Base-by-base conservation (phyloP, 2,888 invertebrate genomes). In the Diarsia mendica region DNA sequence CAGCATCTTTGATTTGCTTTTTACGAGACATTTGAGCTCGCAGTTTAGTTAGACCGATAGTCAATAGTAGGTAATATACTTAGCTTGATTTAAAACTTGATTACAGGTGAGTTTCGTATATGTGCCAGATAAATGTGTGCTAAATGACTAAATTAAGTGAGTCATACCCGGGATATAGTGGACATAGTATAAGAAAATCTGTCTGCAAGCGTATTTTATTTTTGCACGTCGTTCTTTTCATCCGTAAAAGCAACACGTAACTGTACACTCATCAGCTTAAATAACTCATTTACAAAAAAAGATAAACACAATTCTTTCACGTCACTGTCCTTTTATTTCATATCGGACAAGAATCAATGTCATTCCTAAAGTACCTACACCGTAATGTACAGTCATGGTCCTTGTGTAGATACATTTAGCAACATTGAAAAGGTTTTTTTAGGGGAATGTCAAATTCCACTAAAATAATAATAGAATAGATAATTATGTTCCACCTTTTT, bases 321-420 rank as follows among this genome's bases (percentile, higher is more conserved):
- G 76, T 72, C 82, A 75, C 64, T 67, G 61, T 73, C 60, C 44
- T 69, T 83, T 80, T 71, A 72, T 71, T 79, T 79, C 44, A 48
- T 44, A 67, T 66, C 53, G n/a, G 55, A 67, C 58, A 70, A 68
- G 55, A 20, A 48, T 77, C 80, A 83, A 72, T 55, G 84, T 84
- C 77, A 81, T 66, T 74, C 46, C 46, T 67, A 69, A 72, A 72
- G 55, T 60, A 75, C n/a, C n/a, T n/a, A n/a, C 69, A 48, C 49
- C 20, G 28, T 33, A 18, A 44, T 2, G 63, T 63, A 63, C 63
- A 44, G 44, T 63, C 63, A n/a, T 20, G 13, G 9, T 15, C 63
- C 15, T n/a, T 15, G 44, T 13, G 23, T 58, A 48, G 13, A 10
- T 23, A n/a, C 61, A 39, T 13, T n/a, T 63, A 1, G 44, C 13